phyloP scores from a whole-genome alignment of 2,797 vertebrate genomes.

The Poeciliopsis gracilis region DNA sequence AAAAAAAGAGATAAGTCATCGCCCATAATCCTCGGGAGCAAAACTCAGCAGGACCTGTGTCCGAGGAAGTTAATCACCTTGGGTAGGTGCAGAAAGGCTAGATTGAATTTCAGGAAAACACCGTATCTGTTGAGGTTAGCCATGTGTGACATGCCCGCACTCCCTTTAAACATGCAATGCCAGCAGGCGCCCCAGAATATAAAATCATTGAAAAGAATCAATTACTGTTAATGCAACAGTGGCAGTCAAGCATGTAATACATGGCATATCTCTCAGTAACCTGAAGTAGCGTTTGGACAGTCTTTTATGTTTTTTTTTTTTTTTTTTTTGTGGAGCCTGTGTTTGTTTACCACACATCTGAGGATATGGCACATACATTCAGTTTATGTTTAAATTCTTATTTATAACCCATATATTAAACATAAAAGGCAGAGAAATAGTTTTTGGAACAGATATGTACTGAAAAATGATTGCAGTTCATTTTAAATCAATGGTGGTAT shows the following conservation, averaged over 20 bases:
- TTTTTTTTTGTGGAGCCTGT: constrained; percentile 41
- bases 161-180: constrained; percentile 77
- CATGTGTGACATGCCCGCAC: constrained; percentile 77
- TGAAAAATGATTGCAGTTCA: constrained; percentile 23
- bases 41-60: constrained; percentile 53
- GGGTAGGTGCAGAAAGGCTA: constrained; percentile 62
- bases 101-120: constrained; percentile 75
- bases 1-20: constrained; percentile 16
- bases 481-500: constrained; percentile 20
- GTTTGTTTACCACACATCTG: constrained; percentile 69
- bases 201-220: constrained; percentile 85
- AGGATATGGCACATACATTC: constrained; percentile 55
- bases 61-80: constrained; percentile 70
- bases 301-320: constrained; percentile 66
- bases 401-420: constrained; percentile 59
- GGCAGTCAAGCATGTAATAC: constrained; percentile 83
- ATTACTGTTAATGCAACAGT: constrained; percentile 84
- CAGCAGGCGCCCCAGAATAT: constrained; percentile 67
- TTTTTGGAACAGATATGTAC: constrained; percentile 49
- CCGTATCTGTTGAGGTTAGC: constrained; percentile 72
- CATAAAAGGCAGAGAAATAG: constrained; percentile 51
- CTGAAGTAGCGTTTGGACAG: constrained; percentile 65
- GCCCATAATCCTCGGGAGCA: constrained; percentile 44
- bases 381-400: constrained; percentile 8
- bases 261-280: constrained; percentile 79